Evolutionary conservation across 2,888 invertebrate genomes (phyloP), one percentile per base, ranked within the genome.

Genomic region (Homarus gammarus): DNA sequence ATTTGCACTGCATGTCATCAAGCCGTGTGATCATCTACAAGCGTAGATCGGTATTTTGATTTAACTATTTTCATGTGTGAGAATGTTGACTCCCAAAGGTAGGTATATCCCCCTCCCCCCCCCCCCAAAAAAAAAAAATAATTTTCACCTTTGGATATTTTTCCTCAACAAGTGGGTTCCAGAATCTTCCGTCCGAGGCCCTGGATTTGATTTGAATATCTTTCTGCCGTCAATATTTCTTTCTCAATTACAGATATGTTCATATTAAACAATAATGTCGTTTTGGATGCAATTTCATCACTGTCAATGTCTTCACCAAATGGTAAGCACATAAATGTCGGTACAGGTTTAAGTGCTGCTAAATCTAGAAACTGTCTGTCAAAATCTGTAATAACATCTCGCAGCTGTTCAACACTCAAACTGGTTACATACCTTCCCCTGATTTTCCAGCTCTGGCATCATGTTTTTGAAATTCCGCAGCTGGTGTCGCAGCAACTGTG

Each of bases 181-280:
- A 84, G 56, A 84, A 56, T 36, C 56, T 84, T 49, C 84, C 75
- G n/a, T n/a, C n/a, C n/a, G n/a, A 1, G 70, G 72, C 49, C 70
- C 70, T 84, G 70, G 51, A 84, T 84, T 73, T 84, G 27, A 73
- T 51, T 70, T 38, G 83, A 83, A 73, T 73, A 56, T 84, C 73
- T 51, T 73, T 73, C 51, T 56, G 51, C 49, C 73, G 73, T 73
- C 56, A 73, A 51, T 49, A 72, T 36, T 31, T 84, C 51, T 22
- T 84, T 84, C 51, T 84, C 84, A 27, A 84, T 73, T 84, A 73
- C 56, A 84, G 73, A 49, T 44, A 83, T 22, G 51, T 51, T 36
- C 73, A 70, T 83, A 70, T 70, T 38, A 70, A 83, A 83, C 31
- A 6, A 27, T 84, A 73, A 36, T 12, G 84, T 51, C 84, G 73